Evolutionary conservation across 2,888 invertebrate genomes (phyloP).

Genomic region (Chalcosyrphus nemorum): DNA sequence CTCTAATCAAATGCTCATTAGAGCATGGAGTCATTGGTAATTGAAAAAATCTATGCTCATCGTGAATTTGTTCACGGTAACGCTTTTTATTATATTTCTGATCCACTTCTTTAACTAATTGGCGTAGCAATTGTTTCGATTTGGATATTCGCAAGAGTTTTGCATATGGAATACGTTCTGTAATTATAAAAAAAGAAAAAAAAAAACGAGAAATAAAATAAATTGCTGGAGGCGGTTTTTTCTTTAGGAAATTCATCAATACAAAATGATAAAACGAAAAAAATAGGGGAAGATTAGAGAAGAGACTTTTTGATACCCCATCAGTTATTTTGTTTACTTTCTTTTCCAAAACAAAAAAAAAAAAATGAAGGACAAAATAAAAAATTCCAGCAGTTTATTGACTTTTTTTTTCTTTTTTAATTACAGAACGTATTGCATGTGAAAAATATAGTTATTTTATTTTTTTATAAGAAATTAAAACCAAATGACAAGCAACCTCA

Average conservation of each 20-base stretch:
- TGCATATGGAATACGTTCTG: slow-evolving; percentile 81
- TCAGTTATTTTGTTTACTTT: slow-evolving; percentile 60
- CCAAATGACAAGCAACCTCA: neutral
- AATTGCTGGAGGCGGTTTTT: slow-evolving; percentile 82
- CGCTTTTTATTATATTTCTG: slow-evolving; percentile 65
- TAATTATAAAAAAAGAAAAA: slow-evolving; percentile 69
- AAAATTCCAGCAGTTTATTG: slow-evolving; percentile 75
- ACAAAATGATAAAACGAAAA: slow-evolving; percentile 32
- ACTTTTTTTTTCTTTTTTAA: slow-evolving; percentile 56
- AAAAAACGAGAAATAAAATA: slow-evolving; percentile 77
- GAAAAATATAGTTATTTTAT: slow-evolving; percentile 58
- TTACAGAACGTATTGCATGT: slow-evolving; percentile 49
- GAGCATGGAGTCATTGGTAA: slow-evolving; percentile 31
- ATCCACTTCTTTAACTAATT: slow-evolving; percentile 72
- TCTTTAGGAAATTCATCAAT: slow-evolving; percentile 50
- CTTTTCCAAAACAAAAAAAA: too few relatives aligned
- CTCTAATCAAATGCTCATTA: slow-evolving; percentile 39
- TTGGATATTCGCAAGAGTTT: slow-evolving; percentile 78
- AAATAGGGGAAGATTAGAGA: slow-evolving; percentile 23
- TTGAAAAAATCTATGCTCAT: slow-evolving; percentile 55
- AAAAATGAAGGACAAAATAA: slow-evolving; percentile 3
- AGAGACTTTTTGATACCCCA: slow-evolving; percentile 57
- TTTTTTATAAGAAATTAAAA: too few relatives aligned
- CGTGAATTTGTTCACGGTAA: slow-evolving; percentile 55
- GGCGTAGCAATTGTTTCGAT: slow-evolving; percentile 77